Conservation (phyloP, 2,113 vertebrate genomes). For the Nestor notabilis region DNA sequence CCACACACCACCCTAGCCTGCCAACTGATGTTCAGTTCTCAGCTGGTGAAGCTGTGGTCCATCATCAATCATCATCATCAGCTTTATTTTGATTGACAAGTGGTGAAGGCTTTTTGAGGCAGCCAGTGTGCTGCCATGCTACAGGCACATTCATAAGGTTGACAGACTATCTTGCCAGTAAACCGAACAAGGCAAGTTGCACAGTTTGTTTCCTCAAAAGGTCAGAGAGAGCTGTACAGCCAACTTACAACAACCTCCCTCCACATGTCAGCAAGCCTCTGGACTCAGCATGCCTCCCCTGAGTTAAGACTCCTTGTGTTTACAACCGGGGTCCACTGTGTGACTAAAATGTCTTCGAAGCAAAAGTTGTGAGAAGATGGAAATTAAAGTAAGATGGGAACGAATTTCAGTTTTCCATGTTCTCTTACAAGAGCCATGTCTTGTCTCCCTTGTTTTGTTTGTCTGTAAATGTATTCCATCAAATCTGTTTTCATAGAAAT, state of each 20-base stretch:
- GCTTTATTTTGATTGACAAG: not conserved
- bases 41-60: not conserved
- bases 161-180: not conserved
- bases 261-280: not conserved
- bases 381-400: not conserved
- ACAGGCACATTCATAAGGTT: not conserved
- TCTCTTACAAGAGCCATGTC: not conserved
- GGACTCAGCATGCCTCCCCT: not conserved
- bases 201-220: not conserved
- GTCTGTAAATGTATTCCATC: not conserved
- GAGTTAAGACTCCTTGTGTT: not conserved
- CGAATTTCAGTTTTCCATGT: not conserved
- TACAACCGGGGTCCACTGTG: not conserved
- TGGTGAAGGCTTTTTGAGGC: not conserved
- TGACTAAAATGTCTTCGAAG: not conserved
- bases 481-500: not conserved
- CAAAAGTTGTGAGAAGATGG: not conserved
- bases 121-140: fast-evolving
- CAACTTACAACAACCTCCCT: not conserved
- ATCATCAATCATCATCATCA: too few relatives aligned
- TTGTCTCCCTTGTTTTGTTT: not conserved
- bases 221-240: not conserved
- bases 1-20: not conserved
- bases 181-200: not conserved
- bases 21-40: not conserved